Base-by-base conservation (phyloP, 1,140 invertebrate genomes). In the Agraylea sexmaculata region DNA sequence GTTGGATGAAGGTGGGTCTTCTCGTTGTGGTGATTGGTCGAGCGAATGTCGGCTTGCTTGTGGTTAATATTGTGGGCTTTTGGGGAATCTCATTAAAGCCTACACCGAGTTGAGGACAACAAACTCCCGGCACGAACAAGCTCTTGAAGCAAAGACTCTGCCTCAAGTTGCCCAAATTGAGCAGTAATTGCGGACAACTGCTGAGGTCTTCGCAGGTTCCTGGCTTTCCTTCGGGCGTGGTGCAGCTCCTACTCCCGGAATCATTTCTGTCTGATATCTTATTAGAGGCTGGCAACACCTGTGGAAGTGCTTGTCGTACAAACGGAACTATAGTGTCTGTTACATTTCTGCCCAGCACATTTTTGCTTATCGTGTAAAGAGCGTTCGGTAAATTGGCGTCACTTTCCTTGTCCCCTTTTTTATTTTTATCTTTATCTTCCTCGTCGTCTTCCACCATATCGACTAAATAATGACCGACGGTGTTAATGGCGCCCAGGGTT, bases 141-240 rank as follows among this genome's bases (percentile, higher is more conserved):
- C 83, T 85, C 60, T 92, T 90, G 53, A 94, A 93, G 55, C 89
- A 94, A 5, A 93, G 68, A 0, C 86, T 90, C 53, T 89, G 82
- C 23, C 87, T 65, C 1, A 94, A 63, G 54, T 78, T 83, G 6
- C 75, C 74, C 8, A 92, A 64, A 56, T 93, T 86, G 5, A 93
- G 60, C 1, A 94, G 63, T 8, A 94, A 57, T 47, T 87, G 83
- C 0, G 88, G 87, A 59, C 89, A 93, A 45, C 83, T 83, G 48
- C 84, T 86, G 6, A 94, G 66, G 57, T 92, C 88, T 50, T 87
- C 78, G 48, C 89, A 93, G 41, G 78, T 75, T n/a, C 89, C 89
- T 1, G 68, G 62, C 19, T 71, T 62, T 3, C 83, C 83, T 45
- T 78, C 77, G 0, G 87, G 86, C 0, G 87, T 92, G 1, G 77